Base-by-base conservation (phyloP, 2,113 vertebrate species). In the Echinops telfairi region DNA sequence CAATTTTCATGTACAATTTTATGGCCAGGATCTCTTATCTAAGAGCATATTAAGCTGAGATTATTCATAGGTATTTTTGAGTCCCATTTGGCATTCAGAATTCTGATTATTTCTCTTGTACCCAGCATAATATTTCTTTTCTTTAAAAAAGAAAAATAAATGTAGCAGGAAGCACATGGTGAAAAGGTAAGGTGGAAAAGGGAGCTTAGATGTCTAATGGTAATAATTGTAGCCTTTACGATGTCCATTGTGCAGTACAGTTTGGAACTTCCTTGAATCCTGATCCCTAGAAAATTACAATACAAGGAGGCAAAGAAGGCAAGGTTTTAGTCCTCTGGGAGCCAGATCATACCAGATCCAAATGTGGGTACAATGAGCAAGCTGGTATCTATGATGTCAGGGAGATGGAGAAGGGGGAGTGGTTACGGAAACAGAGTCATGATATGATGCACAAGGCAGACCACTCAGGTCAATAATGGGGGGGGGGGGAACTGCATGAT, bases 1-100 rank as follows among this genome's bases (percentile, higher is more conserved):
- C 93, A 94, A 93, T 94, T 96, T 96, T 93, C 92, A 94, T 88
- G 6, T 94, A 96, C 95, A 96, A 95, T 92, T 97, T 97, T 95
- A 92, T 97, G 62, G 38, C 43, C 38, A 6, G 66, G 88, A 96
- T 90, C 89, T 97, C 96, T 98, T 96, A 96, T 97, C 97, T 97
- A 97, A 97, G 91, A 97, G 33, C 88, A 90, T 94, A 97, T 97
- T 97, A 95, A 95, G 91, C 95, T 23, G 57, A 88, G 88, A 96
- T 97, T 96, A 95, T 97, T 97, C 96, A 93, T 86, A 91, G 58
- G 86, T 78, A 94, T 96, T 96, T 53, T 97, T 96, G 93, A 91
- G 93, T 95, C 76, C 78, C 81, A 93, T 96, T 93, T 93, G 77
- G 47, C 25, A 6, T 90, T 76, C 85, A 92, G 97, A 97, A 97